A percentile compares a stretch with the other conserved stretches of the same genome.
Evolutionary conservation across 2,113 vertebrate species (phyloP).

Genomic region (Ciconia maguari): DNA sequence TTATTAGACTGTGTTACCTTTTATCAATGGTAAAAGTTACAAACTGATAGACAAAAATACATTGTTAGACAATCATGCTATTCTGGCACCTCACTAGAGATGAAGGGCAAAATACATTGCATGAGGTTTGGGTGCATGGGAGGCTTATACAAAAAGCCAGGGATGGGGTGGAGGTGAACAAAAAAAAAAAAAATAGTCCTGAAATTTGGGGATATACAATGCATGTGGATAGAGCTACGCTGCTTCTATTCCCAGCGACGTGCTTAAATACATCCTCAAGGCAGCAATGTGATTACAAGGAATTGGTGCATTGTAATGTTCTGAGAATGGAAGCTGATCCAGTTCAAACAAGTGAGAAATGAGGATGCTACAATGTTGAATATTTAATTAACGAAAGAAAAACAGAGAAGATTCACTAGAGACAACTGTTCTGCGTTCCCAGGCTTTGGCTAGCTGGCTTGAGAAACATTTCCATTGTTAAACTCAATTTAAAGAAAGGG

Average conservation of each 20-base stretch:
- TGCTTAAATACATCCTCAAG: neutral
- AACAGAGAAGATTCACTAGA: slow-evolving; percentile 42
- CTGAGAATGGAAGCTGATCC: slow-evolving; percentile 51
- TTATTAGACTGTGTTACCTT: neutral
- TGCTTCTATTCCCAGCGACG: neutral
- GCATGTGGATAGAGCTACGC: neutral
- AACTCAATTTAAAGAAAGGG: slow-evolving; percentile 10
- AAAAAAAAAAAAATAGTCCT: neutral
- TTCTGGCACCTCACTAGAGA: neutral
- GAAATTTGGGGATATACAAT: neutral
- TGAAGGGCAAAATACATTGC: neutral
- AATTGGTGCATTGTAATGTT: slow-evolving; percentile 18
- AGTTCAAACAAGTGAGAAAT: slow-evolving; percentile 66
- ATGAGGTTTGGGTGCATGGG: neutral
- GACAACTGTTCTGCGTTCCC: slow-evolving; percentile 19
- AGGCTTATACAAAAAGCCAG: neutral
- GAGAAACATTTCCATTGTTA: slow-evolving; percentile 16
- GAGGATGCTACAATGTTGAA: slow-evolving; percentile 36
- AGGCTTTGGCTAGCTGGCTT: neutral
- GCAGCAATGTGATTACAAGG: slow-evolving; percentile 33
- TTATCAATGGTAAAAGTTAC: neutral
- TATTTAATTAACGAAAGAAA: slow-evolving; percentile 60
- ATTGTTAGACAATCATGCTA: neutral
- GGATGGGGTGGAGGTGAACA: neutral
- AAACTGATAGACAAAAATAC: neutral